Conservation (phyloP, 2,888 invertebrate genomes). For the Chymomyza fuscimana region DNA sequence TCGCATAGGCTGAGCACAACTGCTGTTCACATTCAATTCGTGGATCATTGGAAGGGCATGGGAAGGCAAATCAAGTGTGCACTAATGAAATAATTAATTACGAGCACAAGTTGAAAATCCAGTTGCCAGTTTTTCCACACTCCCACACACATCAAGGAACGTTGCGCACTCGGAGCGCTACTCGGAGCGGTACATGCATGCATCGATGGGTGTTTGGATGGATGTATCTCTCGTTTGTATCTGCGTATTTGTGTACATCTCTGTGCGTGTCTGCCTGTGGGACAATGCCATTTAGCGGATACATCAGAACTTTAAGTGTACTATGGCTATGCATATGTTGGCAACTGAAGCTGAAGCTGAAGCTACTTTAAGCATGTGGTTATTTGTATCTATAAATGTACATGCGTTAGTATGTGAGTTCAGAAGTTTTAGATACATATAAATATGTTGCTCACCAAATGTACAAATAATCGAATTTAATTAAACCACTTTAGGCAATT, state of each 20-base stretch:
- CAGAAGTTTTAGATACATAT: neutral
- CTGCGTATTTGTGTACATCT: neutral
- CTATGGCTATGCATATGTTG: neutral
- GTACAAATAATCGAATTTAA: slow-evolving; percentile 59
- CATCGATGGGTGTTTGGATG: neutral
- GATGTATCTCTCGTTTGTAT: neutral
- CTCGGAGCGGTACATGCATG: neutral
- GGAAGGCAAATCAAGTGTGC: slow-evolving; percentile 56
- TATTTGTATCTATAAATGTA: neutral
- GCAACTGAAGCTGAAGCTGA: no score
- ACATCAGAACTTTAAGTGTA: slow-evolving; percentile 44
- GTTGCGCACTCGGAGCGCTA: neutral
- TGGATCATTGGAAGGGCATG: slow-evolving; percentile 2
- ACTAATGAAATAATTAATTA: slow-evolving; percentile 69
- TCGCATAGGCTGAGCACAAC: slow-evolving; percentile 4
- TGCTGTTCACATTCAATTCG: neutral
- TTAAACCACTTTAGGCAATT: slow-evolving; percentile 58
- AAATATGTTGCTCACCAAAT: slow-evolving; percentile 5
- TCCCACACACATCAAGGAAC: neutral
- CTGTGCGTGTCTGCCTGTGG: neutral
- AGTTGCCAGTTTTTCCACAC: slow-evolving; percentile 13
- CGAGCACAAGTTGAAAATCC: slow-evolving; percentile 47
- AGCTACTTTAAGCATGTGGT: neutral
- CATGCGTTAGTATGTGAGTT: neutral
- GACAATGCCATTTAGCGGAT: neutral